phyloP scores from a whole-genome alignment of 1,140 invertebrate species.

The Radopholus similis region DNA sequence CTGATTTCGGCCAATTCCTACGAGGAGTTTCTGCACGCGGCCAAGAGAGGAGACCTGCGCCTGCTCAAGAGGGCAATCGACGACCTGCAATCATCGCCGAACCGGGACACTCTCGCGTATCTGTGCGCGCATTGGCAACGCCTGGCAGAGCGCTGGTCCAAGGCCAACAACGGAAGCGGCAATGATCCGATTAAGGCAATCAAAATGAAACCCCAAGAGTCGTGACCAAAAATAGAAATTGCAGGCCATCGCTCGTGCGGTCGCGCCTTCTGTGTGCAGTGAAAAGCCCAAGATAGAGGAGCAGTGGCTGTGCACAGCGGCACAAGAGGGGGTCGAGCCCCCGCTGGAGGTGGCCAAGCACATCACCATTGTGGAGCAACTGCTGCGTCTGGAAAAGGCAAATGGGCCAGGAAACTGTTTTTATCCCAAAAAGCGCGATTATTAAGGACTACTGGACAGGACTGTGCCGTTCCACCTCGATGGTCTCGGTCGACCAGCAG shows the following conservation, averaged over 20 bases:
- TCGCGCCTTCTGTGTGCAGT: background rate
- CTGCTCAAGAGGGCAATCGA: constrained; percentile 70
- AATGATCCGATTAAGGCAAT: background rate
- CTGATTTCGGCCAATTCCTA: constrained; percentile 73
- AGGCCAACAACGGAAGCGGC: background rate
- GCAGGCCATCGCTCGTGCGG: background rate
- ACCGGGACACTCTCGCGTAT: constrained; percentile 80
- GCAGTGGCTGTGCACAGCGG: background rate
- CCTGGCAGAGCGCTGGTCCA: constrained; percentile 21
- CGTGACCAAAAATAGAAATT: background rate
- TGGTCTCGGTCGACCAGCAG: background rate
- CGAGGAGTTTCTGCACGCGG: constrained; percentile 71
- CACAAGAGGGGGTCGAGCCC: background rate
- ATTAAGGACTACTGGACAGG: background rate
- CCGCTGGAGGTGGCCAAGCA: background rate
- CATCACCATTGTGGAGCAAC: background rate
- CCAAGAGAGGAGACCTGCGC: constrained; percentile 62
- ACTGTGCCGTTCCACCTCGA: background rate
- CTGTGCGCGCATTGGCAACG: constrained; percentile 76
- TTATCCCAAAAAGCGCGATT: background rate
- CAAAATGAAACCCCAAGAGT: background rate
- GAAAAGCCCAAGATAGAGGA: background rate
- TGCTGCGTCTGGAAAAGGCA: background rate
- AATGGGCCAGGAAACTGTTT: background rate
- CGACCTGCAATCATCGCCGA: constrained; percentile 71